Conservation (phyloP, 2,113 vertebrate genomes). For the Pogona vitticeps region DNA sequence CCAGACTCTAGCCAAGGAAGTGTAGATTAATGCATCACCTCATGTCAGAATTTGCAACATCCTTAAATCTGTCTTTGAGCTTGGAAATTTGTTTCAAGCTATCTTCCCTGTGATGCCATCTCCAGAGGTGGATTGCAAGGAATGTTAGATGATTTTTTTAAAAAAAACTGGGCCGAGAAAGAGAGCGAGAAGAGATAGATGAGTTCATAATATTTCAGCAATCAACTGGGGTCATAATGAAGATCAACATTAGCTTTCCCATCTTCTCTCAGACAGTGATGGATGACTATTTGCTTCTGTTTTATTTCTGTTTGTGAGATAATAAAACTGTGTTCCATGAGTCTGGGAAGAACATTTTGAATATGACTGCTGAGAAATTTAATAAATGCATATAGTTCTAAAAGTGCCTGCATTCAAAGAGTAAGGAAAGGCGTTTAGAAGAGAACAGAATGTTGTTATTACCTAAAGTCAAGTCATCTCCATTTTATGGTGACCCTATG, state of each 20-base stretch:
- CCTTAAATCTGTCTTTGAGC: too few relatives aligned
- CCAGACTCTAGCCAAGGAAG: not conserved
- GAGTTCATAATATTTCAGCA: constrained; percentile 22
- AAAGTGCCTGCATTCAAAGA: too few relatives aligned
- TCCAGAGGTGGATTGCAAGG: not conserved
- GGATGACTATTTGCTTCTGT: constrained; percentile 16
- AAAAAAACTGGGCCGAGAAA: not conserved
- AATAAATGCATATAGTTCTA: not conserved
- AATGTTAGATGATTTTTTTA: not conserved
- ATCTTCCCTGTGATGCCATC: not conserved
- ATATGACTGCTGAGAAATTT: not conserved
- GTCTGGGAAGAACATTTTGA: not conserved
- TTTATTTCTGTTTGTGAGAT: constrained; percentile 8
- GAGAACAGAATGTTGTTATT: not conserved
- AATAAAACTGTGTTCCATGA: not conserved
- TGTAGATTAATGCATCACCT: not conserved
- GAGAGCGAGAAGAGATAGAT: constrained; percentile 5
- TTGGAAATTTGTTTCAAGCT: not conserved
- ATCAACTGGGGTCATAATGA: constrained; percentile 14
- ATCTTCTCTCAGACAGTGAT: not conserved
- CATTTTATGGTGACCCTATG: too few relatives aligned
- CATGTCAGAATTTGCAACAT: not conserved
- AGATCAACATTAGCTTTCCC: not conserved
- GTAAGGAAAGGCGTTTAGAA: not conserved
- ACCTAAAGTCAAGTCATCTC: too few relatives aligned